These are phyloP conservation scores for Neuroterus valhalla DNA, from an alignment of 1,140 invertebrate genomes.

Conservation along the genomic window DNA sequence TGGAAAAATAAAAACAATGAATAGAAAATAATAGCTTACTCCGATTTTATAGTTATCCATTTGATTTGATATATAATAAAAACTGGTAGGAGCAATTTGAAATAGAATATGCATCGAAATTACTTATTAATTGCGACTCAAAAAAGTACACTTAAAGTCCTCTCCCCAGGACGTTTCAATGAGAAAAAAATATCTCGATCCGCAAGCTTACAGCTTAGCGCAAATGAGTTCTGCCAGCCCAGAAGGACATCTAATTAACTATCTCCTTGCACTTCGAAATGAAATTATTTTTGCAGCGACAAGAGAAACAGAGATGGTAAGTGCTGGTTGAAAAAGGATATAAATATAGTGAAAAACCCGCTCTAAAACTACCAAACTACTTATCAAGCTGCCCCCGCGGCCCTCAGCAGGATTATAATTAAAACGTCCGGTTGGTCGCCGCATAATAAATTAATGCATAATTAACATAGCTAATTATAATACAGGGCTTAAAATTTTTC, in stretches of 20 bases:
- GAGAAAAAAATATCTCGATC: constrained; percentile 17
- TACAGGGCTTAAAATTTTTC: constrained; percentile 69
- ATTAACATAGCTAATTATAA: constrained; percentile 75
- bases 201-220: constrained; percentile 13
- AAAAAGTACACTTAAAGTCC: too few species aligned
- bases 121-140: too few species aligned
- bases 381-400: constrained; percentile 48
- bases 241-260: constrained; percentile 25
- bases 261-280: constrained; percentile 13
- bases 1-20: too few species aligned
- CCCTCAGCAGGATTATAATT: constrained; percentile 69
- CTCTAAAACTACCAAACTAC: constrained; percentile 22
- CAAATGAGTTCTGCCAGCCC: constrained; percentile 5
- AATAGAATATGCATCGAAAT: too few species aligned
- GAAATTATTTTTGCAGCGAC: constrained; percentile 22
- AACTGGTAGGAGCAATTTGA: too few species aligned
- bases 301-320: constrained; percentile 3
- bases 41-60: too few species aligned
- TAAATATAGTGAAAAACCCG: background rate
- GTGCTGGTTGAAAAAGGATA: constrained; percentile 8
- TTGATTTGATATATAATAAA: too few species aligned
- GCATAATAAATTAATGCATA: constrained; percentile 74
- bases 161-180: background rate
- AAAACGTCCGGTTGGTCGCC: constrained; percentile 68
- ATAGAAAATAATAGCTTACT: too few species aligned